Conservation (phyloP, 1,140 invertebrate genomes). For the Carposina sasakii region DNA sequence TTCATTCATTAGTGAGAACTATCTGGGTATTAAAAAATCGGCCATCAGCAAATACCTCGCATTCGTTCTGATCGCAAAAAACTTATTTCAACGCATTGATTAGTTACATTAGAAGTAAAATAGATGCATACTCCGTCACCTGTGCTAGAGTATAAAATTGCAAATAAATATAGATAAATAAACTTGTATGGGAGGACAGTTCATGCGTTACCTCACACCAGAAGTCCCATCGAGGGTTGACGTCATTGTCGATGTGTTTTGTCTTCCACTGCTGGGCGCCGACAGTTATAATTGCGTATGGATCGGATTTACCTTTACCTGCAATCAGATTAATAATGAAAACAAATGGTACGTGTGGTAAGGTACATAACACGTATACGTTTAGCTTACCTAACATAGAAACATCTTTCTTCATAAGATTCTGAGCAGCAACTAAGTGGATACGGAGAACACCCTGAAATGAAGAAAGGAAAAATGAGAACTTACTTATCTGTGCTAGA, state of each 20-base stretch:
- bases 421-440: conserved; percentile 92
- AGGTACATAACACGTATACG: background rate
- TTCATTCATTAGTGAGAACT: too few species aligned
- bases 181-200: too few species aligned
- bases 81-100: too few species aligned
- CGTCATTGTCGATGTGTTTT: conserved; percentile 90
- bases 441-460: conserved; percentile 86
- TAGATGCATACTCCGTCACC: conserved; percentile 25
- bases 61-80: too few species aligned
- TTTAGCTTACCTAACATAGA: conserved; percentile 80
- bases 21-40: too few species aligned
- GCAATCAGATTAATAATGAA: conserved; percentile 1
- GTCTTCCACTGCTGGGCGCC: conserved; percentile 93
- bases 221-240: conserved; percentile 95
- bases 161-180: conserved; percentile 6
- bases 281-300: conserved; percentile 90
- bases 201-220: conserved; percentile 92
- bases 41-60: too few species aligned
- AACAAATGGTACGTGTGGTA: background rate
- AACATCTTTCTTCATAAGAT: conserved; percentile 94
- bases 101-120: too few species aligned
- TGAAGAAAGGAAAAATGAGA: conserved; percentile 10
- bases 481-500: too few species aligned
- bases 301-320: conserved; percentile 95
- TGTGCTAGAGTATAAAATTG: conserved; percentile 15